phyloP scores from a whole-genome alignment of 2,888 invertebrate genomes.

The Rhopalosiphum nymphaeae region DNA sequence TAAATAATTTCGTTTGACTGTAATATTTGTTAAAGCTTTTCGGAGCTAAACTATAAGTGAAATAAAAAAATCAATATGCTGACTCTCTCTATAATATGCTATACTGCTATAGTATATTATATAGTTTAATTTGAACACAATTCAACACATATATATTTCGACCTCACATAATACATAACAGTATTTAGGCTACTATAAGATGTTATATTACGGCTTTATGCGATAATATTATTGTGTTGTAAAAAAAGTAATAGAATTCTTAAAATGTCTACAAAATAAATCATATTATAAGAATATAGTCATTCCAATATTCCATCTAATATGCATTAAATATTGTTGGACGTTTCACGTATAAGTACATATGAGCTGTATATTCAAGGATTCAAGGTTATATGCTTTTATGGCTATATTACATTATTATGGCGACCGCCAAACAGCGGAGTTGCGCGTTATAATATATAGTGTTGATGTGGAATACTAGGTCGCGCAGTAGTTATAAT shows the following conservation, averaged over 20 bases:
- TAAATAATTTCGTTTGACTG: not conserved
- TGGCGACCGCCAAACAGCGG: not conserved
- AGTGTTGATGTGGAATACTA: not conserved
- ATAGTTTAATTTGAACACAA: not conserved
- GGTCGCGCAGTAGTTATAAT: constrained; percentile 15
- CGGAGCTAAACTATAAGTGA: no score
- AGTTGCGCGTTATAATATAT: not conserved
- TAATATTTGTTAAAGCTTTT: not conserved
- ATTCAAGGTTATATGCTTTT: not conserved
- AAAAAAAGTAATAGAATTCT: not conserved
- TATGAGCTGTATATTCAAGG: not conserved
- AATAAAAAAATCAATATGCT: not conserved
- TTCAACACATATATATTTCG: not conserved
- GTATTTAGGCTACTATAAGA: not conserved
- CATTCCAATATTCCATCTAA: not conserved
- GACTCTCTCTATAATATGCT: not conserved
- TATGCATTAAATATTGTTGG: not conserved
- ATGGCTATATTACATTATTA: not conserved
- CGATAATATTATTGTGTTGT: not conserved
- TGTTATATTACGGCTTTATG: not conserved
- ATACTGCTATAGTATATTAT: not conserved
- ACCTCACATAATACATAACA: not conserved
- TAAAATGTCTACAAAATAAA: not conserved
- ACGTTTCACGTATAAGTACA: not conserved
- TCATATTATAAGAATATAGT: not conserved